phyloP scores from a whole-genome alignment of 2,113 vertebrate species.

The Hemibagrus wyckioides region DNA sequence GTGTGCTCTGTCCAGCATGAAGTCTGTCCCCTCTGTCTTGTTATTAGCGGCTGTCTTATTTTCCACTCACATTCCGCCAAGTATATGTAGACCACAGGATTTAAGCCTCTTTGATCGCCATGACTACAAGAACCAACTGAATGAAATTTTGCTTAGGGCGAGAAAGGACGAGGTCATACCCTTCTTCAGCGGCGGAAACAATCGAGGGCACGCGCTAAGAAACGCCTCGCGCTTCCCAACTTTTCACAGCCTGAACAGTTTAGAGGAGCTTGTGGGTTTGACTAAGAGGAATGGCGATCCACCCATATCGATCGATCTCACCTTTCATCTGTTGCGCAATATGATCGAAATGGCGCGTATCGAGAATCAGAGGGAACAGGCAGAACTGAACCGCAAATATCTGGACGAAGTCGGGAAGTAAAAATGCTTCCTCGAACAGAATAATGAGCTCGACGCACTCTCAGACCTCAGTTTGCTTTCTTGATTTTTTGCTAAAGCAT shows the following conservation, averaged over 20 bases:
- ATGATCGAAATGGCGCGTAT: conserved; percentile 87
- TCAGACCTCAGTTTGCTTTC: conserved; percentile 31
- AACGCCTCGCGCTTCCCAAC: conserved; percentile 52
- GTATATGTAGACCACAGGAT: conserved; percentile 66
- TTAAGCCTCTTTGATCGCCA: conserved; percentile 60
- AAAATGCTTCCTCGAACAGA: conserved; percentile 20
- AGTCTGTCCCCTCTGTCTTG: conserved; percentile 68
- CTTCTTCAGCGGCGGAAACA: conserved; percentile 63
- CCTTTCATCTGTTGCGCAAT: conserved; percentile 89
- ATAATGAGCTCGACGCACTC: conserved; percentile 20
- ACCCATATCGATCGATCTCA: conserved; percentile 90
- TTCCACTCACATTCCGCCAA: conserved; percentile 63
- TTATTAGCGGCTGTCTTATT: conserved; percentile 72
- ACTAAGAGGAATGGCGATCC: conserved; percentile 80
- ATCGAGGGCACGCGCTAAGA: conserved; percentile 52
- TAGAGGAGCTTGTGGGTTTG: conserved; percentile 56
- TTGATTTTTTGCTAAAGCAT: conserved; percentile 32
- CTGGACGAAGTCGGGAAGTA: conserved; percentile 90
- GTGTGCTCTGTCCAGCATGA: conserved; percentile 65
- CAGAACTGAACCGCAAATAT: conserved; percentile 83
- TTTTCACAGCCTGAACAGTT: conserved; percentile 22
- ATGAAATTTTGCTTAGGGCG: conserved; percentile 63
- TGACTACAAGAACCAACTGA: conserved; percentile 63
- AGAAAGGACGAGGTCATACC: conserved; percentile 60
- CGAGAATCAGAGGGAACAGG: conserved; percentile 84